phyloP scores from a whole-genome alignment of 2,888 invertebrate genomes.

The Girardia tigrina region DNA sequence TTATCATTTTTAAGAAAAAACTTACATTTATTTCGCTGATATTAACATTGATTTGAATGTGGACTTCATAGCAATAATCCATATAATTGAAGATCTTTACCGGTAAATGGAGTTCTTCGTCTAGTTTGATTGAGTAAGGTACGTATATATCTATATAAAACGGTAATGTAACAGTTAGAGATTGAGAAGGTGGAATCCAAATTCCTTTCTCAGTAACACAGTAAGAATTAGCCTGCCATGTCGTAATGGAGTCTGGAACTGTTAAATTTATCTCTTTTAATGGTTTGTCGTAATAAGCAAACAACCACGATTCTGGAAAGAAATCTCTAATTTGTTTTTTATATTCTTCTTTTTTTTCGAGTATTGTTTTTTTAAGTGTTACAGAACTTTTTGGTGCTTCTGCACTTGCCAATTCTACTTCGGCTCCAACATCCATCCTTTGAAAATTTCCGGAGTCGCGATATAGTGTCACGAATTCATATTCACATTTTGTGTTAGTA shows the following conservation, averaged over 20 bases:
- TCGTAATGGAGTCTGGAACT: conserved; percentile 34
- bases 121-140: conserved; percentile 24
- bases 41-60: background rate
- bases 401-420: background rate
- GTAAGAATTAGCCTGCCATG: conserved; percentile 32
- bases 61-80: background rate
- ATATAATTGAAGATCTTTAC: conserved; percentile 24
- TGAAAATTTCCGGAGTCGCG: too few relatives aligned
- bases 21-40: background rate
- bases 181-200: background rate
- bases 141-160: conserved; percentile 7
- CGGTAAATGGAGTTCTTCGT: conserved; percentile 8
- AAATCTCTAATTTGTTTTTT: conserved; percentile 2
- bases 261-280: background rate
- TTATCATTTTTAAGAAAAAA: too few relatives aligned
- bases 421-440: background rate
- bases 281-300: conserved; percentile 31
- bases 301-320: conserved; percentile 31
- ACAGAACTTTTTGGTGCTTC: background rate
- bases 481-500: background rate
- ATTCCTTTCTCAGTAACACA: conserved; percentile 23
- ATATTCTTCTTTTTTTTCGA: conserved; percentile 21
- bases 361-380: too few relatives aligned
- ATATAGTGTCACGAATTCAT: too few relatives aligned
- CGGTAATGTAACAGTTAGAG: background rate